A percentile compares a stretch with the other conserved stretches of the same genome.
These are phyloP conservation scores for Altica lythri DNA, from an alignment of 2,888 invertebrate species.

Conservation along the genomic window DNA sequence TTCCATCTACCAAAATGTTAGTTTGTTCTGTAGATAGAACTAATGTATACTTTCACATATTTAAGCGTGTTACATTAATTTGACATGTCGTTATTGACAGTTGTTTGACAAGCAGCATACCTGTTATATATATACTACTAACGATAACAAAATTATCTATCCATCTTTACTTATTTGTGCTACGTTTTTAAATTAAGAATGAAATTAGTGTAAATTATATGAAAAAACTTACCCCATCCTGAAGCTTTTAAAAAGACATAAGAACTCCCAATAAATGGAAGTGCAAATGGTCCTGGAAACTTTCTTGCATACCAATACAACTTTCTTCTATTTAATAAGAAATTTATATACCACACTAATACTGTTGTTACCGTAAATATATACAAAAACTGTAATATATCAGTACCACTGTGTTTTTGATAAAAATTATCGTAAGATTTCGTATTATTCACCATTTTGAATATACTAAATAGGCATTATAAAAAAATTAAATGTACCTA, in stretches of 20 bases:
- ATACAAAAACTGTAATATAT: too few relatives aligned
- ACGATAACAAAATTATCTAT: not conserved
- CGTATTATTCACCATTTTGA: too few relatives aligned
- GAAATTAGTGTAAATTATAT: not conserved
- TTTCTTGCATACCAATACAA: slow-evolving; percentile 5
- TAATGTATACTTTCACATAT: not conserved
- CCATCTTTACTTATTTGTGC: not conserved
- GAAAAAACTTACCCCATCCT: not conserved
- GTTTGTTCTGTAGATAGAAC: too few relatives aligned
- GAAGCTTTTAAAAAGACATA: slow-evolving; percentile 3
- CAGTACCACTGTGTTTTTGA: too few relatives aligned
- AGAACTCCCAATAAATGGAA: slow-evolving; percentile 12
- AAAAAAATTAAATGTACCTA: too few relatives aligned
- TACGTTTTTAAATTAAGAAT: not conserved
- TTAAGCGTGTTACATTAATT: too few relatives aligned
- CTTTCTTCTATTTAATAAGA: slow-evolving; percentile 11
- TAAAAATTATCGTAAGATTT: too few relatives aligned
- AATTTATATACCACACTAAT: slow-evolving; percentile 14
- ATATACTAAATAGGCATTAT: too few relatives aligned
- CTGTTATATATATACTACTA: not conserved
- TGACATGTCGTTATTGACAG: too few relatives aligned
- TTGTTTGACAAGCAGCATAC: too few relatives aligned
- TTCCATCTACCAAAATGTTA: too few relatives aligned
- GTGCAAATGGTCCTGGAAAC: slow-evolving; percentile 8
- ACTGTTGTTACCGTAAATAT: too few relatives aligned